Evolutionary conservation across 2,888 invertebrate species (phyloP).

Genomic region (Agonopterix subpropinquella): DNA sequence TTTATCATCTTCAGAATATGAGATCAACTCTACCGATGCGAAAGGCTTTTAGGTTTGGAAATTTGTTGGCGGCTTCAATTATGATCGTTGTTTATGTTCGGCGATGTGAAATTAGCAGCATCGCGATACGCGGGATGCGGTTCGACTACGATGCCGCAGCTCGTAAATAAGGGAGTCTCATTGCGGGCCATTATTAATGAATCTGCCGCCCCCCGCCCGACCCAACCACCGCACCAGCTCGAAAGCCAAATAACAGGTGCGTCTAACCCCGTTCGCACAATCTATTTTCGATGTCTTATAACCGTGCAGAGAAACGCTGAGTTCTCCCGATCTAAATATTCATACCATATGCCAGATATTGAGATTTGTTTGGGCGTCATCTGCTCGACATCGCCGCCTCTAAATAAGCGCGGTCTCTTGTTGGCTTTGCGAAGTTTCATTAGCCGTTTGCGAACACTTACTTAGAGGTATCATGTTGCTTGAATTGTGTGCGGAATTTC

Average conservation of each 20-base stretch:
- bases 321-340: conserved; percentile 71
- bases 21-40: not conserved
- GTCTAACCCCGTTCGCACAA: conserved; percentile 75
- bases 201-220: conserved; percentile 50
- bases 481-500: conserved; percentile 48
- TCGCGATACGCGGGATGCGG: conserved; percentile 44
- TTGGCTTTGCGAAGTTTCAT: conserved; percentile 65
- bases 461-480: conserved; percentile 55
- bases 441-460: conserved; percentile 61
- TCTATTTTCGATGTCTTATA: conserved; percentile 75
- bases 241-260: conserved; percentile 74
- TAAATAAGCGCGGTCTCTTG: conserved; percentile 61
- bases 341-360: conserved; percentile 72
- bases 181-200: conserved; percentile 74
- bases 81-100: not conserved
- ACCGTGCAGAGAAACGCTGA: conserved; percentile 67
- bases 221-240: conserved; percentile 46
- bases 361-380: conserved; percentile 73
- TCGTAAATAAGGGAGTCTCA: conserved; percentile 74
- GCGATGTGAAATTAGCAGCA: conserved; percentile 23
- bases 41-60: not conserved
- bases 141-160: conserved; percentile 55
- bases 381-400: conserved; percentile 62
- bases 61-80: not conserved
- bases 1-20: not conserved